A percentile compares a stretch with the other conserved stretches of the same genome.
phyloP scores from a whole-genome alignment of 2,888 invertebrate genomes.

The Chloroclystis v-ata region DNA sequence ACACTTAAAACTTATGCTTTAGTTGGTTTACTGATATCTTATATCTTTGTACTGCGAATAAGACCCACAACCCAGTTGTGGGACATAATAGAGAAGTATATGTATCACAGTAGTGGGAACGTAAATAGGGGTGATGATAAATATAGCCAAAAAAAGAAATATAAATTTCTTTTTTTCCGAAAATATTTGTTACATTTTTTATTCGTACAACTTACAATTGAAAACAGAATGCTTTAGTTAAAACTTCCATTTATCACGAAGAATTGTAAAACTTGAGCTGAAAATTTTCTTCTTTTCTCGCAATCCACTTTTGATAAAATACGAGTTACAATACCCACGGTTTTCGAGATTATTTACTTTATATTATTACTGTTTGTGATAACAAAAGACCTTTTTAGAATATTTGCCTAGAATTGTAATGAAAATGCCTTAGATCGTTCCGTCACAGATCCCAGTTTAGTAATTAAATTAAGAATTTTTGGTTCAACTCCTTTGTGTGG shows the following conservation, averaged over 20 bases:
- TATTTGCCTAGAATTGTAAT: background rate
- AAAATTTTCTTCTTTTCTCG: constrained; percentile 6
- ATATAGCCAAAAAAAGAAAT: too few relatives aligned
- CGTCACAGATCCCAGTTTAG: background rate
- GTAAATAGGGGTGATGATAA: too few relatives aligned
- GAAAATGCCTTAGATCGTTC: background rate
- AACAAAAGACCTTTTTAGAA: constrained; percentile 1
- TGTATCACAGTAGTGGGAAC: too few relatives aligned
- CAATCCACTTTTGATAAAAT: constrained; percentile 1
- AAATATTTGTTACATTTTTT: too few relatives aligned
- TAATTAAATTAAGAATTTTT: background rate
- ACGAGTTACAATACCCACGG: too few relatives aligned
- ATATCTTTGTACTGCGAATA: too few relatives aligned
- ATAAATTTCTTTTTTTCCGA: too few relatives aligned
- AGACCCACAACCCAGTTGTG: too few relatives aligned
- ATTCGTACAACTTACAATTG: too few relatives aligned
- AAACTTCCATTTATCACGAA: constrained; percentile 1
- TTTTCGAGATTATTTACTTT: constrained; percentile 4
- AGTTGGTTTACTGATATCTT: too few relatives aligned
- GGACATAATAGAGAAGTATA: too few relatives aligned
- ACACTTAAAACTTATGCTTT: too few relatives aligned
- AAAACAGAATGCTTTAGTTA: background rate
- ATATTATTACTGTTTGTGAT: constrained; percentile 10
- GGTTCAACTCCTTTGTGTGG: background rate
- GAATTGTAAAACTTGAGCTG: constrained; percentile 8